Evolutionary conservation across 2,113 vertebrate genomes (phyloP).

Genomic region (Rhinoderma darwinii): DNA sequence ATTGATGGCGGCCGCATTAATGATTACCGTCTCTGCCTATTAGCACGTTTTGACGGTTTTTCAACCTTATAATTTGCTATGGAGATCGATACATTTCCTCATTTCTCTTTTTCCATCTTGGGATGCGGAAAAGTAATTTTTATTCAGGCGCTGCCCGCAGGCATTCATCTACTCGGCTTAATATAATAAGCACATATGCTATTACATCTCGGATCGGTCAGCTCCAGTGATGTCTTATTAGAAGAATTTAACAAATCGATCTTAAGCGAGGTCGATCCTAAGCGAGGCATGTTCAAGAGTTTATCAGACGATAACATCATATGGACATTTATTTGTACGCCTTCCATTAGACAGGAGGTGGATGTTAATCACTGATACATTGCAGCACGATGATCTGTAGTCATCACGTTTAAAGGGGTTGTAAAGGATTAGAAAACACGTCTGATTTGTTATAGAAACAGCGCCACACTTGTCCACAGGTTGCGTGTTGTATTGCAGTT

Average conservation of each 20-base stretch:
- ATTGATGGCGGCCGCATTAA: not conserved
- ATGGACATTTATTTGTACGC: not conserved
- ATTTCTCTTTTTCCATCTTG: not conserved
- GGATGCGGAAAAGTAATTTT: conserved; percentile 1
- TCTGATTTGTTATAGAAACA: not conserved
- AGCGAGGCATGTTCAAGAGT: not conserved
- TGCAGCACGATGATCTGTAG: not conserved
- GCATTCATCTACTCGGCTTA: conserved; percentile 24
- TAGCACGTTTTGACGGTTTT: not conserved
- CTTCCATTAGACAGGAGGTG: not conserved
- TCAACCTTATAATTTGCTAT: not conserved
- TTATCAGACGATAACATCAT: not conserved
- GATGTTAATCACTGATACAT: not conserved
- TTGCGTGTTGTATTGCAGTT: not conserved
- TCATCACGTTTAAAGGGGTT: not conserved
- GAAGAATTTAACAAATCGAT: conserved; percentile 27
- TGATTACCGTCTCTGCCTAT: not conserved
- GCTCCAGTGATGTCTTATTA: conserved; percentile 35
- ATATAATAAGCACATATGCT: conserved; percentile 12
- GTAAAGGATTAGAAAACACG: not conserved
- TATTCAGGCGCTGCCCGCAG: conserved; percentile 21
- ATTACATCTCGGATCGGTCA: not conserved
- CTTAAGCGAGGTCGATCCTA: not conserved
- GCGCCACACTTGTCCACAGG: too few species aligned
- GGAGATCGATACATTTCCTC: conserved; percentile 27